Conservation (phyloP, 1,140 invertebrate genomes). For the Penaeus japonicus region DNA sequence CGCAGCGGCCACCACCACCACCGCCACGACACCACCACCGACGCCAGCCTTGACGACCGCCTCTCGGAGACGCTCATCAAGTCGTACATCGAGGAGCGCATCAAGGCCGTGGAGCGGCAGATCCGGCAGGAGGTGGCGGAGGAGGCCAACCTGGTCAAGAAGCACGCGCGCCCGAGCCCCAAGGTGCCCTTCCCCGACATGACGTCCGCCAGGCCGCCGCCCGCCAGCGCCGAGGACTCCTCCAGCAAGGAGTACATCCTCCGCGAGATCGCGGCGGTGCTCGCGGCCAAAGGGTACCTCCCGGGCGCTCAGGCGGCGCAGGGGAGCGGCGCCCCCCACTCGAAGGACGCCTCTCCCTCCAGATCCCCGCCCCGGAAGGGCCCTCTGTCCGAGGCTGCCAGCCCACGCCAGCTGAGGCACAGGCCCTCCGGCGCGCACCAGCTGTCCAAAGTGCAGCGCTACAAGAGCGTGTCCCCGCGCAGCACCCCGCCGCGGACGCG, state of each 20-base stretch:
- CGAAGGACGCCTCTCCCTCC: not conserved
- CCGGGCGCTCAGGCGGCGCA: not conserved
- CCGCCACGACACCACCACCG: not conserved
- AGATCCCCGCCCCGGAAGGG: not conserved
- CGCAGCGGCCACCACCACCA: conserved; percentile 11
- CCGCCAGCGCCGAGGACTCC: not conserved
- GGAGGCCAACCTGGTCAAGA: conserved; percentile 26
- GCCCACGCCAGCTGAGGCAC: not conserved
- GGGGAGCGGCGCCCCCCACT: not conserved
- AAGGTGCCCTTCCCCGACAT: conserved; percentile 20
- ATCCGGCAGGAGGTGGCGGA: conserved; percentile 46
- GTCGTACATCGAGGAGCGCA: conserved; percentile 51
- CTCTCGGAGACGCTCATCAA: conserved; percentile 36
- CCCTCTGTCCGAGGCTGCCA: not conserved
- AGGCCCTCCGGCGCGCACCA: not conserved
- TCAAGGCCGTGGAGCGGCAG: conserved; percentile 54
- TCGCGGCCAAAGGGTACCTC: conserved; percentile 51
- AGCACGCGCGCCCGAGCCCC: not conserved
- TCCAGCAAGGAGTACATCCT: conserved; percentile 42
- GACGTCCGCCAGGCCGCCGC: not conserved
- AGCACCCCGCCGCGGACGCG: not conserved
- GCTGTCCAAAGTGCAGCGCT: conserved; percentile 14
- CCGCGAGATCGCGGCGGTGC: conserved; percentile 46
- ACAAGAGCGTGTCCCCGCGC: conserved; percentile 13
- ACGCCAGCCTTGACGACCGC: not conserved